Evolutionary conservation across 2,113 vertebrate species (phyloP), one percentile per base, ranked within the genome.

Genomic region (Erythrocercus mccallii): DNA sequence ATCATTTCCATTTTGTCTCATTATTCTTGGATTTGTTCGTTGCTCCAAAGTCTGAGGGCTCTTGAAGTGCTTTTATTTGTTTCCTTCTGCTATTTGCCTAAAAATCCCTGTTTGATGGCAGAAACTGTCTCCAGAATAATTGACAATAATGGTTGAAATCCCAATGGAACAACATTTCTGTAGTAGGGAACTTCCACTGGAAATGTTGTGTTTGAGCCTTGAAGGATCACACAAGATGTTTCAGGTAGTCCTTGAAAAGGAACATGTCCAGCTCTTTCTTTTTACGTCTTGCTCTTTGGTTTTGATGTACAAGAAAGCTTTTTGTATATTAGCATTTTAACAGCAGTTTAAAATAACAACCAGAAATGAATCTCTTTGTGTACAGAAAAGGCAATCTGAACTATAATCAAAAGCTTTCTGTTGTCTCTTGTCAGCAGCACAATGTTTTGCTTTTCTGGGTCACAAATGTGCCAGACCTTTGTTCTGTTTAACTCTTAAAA

Each of bases 51-150:
- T 37, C 31, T n/a, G 76, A 68, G 69, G 83, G 27, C 58, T 95
- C 58, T 74, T 87, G 83, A 61, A 86, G 70, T 84, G 89, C 45
- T 88, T 92, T 81, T 93, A 44, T 92, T 94, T 92, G 42, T 89
- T 95, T 86, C 86, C 37, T 68, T 56, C 35, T 76, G 42, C 54
- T 61, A 71, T 89, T 74, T 94, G n/a, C 71, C 76, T 88, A 38
- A 24, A 93, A 91, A 68, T 37, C 42, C 37, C 68, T 65, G 48
- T 96, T 90, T 77, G 61, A 70, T 11, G 5, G 76, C 79, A 64
- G 81, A 54, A 71, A 21, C 61, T 53, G 60, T 48, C 54, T 79
- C 38, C 74, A 60, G 58, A 60, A 77, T 90, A 95, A 92, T 80
- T 78, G 92, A 66, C 66, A 89, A 28, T 83, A 88, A 90, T 70